A percentile compares a stretch with the other conserved stretches of the same genome.
phyloP scores from a whole-genome alignment of 2,888 invertebrate genomes.

The Tineola bisselliella region DNA sequence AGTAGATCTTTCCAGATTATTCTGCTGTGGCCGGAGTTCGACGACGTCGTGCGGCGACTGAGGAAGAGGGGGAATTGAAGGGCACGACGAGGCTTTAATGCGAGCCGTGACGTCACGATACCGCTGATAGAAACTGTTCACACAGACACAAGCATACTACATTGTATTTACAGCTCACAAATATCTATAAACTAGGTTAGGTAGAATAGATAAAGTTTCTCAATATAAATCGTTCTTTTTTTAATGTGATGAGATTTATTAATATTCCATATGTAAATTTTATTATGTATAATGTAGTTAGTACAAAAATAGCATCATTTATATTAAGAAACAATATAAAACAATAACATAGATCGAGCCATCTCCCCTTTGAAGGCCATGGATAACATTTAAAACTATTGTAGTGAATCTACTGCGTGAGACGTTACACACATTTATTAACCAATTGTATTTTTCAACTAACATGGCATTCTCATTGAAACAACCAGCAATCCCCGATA shows the following conservation, averaged over 20 bases:
- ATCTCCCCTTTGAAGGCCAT: neutral
- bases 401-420: neutral
- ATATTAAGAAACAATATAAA: neutral
- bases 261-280: too few relatives aligned
- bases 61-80: conserved; percentile 74
- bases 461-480: neutral
- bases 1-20: conserved; percentile 36
- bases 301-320: neutral
- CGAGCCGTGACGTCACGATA: conserved; percentile 88
- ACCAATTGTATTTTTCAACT: neutral
- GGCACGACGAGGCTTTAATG: conserved; percentile 87
- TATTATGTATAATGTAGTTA: too few relatives aligned
- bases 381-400: neutral
- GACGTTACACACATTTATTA: neutral
- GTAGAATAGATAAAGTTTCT: too few relatives aligned
- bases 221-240: too few relatives aligned
- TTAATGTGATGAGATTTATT: too few relatives aligned
- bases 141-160: conserved; percentile 13
- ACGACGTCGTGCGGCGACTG: conserved; percentile 41
- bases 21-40: conserved; percentile 31
- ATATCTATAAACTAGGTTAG: too few relatives aligned
- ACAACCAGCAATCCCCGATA: neutral
- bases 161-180: neutral
- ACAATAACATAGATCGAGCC: too few relatives aligned
- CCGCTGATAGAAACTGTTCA: conserved; percentile 86